Conservation (phyloP, 2,888 invertebrate genomes). For the Agrochola lychnidis region DNA sequence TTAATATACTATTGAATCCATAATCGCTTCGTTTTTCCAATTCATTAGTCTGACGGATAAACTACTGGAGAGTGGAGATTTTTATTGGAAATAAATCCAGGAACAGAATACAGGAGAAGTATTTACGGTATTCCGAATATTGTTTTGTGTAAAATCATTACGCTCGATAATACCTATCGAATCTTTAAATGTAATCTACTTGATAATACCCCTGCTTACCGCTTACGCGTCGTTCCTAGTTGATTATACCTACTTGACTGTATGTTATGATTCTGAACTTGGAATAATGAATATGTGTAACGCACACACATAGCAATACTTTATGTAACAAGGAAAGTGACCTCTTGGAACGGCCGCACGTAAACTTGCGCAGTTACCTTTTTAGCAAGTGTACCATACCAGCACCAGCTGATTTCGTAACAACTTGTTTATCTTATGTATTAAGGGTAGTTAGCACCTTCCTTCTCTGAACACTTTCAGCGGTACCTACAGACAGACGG, state of each 20-base stretch:
- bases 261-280: slow-evolving; percentile 46
- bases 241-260: not conserved
- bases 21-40: not conserved
- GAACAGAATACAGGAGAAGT: not conserved
- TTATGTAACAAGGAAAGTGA: slow-evolving; percentile 75
- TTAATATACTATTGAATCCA: too few relatives aligned
- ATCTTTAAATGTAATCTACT: not conserved
- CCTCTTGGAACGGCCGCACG: slow-evolving; percentile 60
- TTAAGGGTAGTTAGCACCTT: slow-evolving; percentile 36
- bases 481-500: not conserved
- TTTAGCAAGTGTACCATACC: slow-evolving; percentile 56
- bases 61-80: not conserved
- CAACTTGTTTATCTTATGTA: slow-evolving; percentile 45
- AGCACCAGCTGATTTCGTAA: slow-evolving; percentile 44
- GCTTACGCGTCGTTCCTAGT: too few relatives aligned
- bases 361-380: slow-evolving; percentile 65
- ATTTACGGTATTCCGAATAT: not conserved
- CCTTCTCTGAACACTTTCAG: slow-evolving; percentile 34
- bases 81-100: not conserved
- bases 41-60: not conserved
- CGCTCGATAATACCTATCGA: not conserved
- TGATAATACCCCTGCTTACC: not conserved
- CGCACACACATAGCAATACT: slow-evolving; percentile 36
- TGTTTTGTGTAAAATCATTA: not conserved
- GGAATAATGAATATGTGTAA: slow-evolving; percentile 54